A percentile compares a stretch with the other conserved stretches of the same genome.
These are phyloP conservation scores for Malurus alboscapulatus DNA, from an alignment of 2,113 vertebrate genomes.

Conservation along the genomic window DNA sequence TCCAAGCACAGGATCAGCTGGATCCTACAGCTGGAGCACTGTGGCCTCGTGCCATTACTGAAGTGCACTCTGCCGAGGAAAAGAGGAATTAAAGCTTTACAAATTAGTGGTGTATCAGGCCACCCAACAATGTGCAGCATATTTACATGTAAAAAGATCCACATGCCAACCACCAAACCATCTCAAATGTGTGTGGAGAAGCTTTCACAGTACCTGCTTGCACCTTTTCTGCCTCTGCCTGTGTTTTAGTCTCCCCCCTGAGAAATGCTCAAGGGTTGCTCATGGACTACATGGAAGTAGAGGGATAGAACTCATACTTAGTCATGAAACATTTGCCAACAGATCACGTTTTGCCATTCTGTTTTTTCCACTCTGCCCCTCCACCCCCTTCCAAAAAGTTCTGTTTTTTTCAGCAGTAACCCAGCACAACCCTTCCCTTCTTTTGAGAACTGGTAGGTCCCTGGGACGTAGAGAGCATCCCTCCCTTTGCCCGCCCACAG, in stretches of 20 bases:
- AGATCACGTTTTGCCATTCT: slow-evolving; percentile 68
- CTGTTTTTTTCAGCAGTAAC: slow-evolving; percentile 39
- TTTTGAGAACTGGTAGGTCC: not conserved
- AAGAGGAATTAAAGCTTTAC: not conserved
- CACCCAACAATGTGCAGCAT: not conserved
- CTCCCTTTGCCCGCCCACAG: not conserved
- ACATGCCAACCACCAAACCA: slow-evolving; percentile 53
- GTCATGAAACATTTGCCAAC: slow-evolving; percentile 66
- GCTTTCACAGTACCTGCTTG: slow-evolving; percentile 45
- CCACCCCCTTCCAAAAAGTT: not conserved
- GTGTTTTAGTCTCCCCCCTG: slow-evolving; percentile 17
- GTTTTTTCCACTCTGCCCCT: slow-evolving; percentile 53
- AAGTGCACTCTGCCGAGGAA: not conserved
- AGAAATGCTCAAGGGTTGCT: not conserved
- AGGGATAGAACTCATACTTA: slow-evolving; percentile 65
- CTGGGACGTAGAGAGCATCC: not conserved
- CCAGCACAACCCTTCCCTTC: slow-evolving; percentile 23
- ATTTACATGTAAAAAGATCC: slow-evolving; percentile 33
- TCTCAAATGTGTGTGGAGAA: slow-evolving; percentile 48
- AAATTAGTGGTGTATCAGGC: not conserved
- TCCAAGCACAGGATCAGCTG: not conserved
- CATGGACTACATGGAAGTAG: slow-evolving; percentile 47
- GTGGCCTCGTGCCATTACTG: not conserved
- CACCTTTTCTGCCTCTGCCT: slow-evolving; percentile 57
- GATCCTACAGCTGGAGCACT: not conserved